Evolutionary conservation across 2,113 vertebrate species (phyloP).

Genomic region (Lynx canadensis): DNA sequence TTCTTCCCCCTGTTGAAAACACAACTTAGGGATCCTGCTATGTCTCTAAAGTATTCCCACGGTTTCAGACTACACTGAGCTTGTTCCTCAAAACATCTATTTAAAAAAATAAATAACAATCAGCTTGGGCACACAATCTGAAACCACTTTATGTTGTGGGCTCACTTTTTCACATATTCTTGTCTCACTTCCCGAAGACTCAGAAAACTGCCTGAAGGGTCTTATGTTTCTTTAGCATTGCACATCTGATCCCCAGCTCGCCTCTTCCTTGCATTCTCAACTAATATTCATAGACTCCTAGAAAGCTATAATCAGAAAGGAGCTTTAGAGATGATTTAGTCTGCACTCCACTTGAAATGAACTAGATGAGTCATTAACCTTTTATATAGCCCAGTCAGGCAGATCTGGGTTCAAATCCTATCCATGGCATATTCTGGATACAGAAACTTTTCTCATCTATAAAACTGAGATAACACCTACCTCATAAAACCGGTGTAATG

Average conservation of each 20-base stretch:
- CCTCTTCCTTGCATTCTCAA: not conserved
- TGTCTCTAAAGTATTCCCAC: not conserved
- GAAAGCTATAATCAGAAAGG: not conserved
- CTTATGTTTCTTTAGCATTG: not conserved
- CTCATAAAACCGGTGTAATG: not conserved
- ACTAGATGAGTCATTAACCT: not conserved
- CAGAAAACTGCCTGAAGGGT: not conserved
- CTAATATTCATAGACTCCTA: not conserved
- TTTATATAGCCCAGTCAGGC: not conserved
- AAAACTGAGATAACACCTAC: not conserved
- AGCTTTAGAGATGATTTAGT: not conserved
- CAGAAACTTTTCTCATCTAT: not conserved
- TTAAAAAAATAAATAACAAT: not conserved
- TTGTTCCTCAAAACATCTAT: not conserved
- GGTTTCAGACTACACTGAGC: not conserved
- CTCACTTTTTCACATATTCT: not conserved
- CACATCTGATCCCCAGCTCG: not conserved
- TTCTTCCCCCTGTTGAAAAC: not conserved
- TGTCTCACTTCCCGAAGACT: not conserved
- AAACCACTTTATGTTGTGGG: not conserved
- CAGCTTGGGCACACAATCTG: not conserved
- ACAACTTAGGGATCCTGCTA: not conserved
- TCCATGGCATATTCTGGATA: not conserved
- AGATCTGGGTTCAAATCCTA: conserved; percentile 39
- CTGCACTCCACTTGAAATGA: not conserved